Evolutionary conservation across 1,140 invertebrate genomes (phyloP).

Genomic region (Acromyrmex echinatior): DNA sequence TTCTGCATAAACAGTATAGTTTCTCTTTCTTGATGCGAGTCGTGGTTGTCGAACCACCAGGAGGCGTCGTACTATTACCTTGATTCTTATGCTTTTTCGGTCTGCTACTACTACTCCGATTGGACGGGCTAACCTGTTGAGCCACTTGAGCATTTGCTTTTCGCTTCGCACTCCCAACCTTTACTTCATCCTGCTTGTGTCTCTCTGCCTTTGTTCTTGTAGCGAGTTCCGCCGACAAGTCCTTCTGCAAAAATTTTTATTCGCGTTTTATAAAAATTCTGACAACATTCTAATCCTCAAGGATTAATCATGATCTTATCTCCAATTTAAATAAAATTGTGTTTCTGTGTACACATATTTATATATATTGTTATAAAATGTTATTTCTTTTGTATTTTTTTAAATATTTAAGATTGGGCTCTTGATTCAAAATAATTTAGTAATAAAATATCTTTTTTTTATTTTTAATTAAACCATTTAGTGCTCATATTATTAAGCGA

Average conservation of each 20-base stretch:
- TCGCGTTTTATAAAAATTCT: not conserved
- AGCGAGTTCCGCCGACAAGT: conserved; percentile 90
- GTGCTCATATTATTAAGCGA: not conserved
- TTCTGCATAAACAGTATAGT: conserved; percentile 97
- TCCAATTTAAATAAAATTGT: not conserved
- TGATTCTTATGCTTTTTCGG: conserved; percentile 82
- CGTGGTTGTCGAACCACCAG: conserved; percentile 77
- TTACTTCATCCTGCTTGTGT: conserved; percentile 91
- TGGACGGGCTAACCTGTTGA: conserved; percentile 84
- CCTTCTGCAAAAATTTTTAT: conserved; percentile 87
- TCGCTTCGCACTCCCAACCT: conserved; percentile 87
- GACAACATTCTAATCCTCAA: conserved; percentile 42
- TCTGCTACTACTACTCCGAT: conserved; percentile 77
- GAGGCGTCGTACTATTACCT: conserved; percentile 78
- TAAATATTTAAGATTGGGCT: not conserved
- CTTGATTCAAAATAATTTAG: not conserved
- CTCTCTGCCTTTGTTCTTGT: conserved; percentile 90
- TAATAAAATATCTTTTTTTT: not conserved
- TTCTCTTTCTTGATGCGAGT: conserved; percentile 91
- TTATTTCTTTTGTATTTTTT: not conserved
- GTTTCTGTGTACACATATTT: not conserved
- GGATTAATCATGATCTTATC: conserved; percentile 16
- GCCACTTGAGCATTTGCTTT: conserved; percentile 87
- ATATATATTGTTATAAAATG: not conserved
- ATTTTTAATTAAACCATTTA: not conserved